Conservation (phyloP, 2,888 invertebrate genomes). For the Eutolmus rufibarbis region DNA sequence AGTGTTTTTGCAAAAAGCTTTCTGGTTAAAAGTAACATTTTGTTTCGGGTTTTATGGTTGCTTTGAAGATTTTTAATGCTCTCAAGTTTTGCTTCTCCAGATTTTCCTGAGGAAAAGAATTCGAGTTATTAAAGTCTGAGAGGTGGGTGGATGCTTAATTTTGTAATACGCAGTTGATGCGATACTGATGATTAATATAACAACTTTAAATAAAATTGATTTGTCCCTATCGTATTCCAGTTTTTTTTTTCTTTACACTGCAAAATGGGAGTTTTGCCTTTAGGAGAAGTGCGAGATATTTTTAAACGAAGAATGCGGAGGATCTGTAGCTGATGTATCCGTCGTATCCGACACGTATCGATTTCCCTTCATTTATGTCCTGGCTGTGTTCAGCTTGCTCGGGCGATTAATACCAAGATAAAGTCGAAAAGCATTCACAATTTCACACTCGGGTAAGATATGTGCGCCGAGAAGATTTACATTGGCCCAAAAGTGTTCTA, state of each 20-base stretch:
- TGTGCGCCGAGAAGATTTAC: conserved; percentile 35
- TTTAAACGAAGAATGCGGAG: background rate
- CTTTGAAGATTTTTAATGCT: too few species aligned
- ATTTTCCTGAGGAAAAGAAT: too few species aligned
- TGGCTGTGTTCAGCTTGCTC: conserved; percentile 29
- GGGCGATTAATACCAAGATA: conserved; percentile 41
- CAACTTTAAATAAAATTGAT: background rate
- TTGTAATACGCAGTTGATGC: too few species aligned
- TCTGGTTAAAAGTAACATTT: too few species aligned
- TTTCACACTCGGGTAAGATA: conserved; percentile 41
- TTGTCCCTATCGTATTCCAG: background rate
- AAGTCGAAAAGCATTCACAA: conserved; percentile 44
- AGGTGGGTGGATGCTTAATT: too few species aligned
- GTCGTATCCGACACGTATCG: conserved; percentile 33
- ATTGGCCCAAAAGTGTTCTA: conserved; percentile 7
- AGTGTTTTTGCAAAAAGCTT: too few species aligned
- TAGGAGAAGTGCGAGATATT: background rate
- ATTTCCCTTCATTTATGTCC: conserved; percentile 41
- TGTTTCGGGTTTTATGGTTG: too few species aligned
- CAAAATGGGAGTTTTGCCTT: background rate
- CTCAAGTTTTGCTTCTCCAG: too few species aligned
- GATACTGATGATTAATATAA: background rate
- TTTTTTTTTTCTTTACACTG: background rate
- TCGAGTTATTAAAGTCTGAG: too few species aligned
- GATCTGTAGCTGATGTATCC: background rate